Evolutionary conservation across 2,888 invertebrate genomes (phyloP), one percentile per base, ranked within the genome.

Genomic region (Ellobium chinense): DNA sequence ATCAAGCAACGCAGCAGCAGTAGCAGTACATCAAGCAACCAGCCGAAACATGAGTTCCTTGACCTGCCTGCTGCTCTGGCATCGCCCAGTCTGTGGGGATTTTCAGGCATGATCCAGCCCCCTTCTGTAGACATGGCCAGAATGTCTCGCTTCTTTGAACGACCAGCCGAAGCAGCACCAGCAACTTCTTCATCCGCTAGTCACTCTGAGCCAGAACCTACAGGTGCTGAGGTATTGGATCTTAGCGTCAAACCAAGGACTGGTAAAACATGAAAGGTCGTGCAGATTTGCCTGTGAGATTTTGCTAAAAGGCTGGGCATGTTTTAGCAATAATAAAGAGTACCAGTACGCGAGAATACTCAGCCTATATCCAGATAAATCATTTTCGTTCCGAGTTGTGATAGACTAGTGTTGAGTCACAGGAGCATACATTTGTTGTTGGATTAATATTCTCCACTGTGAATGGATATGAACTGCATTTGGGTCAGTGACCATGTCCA

Each of bases 91-190:
- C 29, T 82, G 56, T 78, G 76, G 82, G 80, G 80, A 72, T 63
- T 69, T 56, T 76, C 81, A 7, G 63, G 79, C 21, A 65, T 73
- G 66, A 66, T 81, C 46, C 81, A 78, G 18, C 72, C 81, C 0
- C 80, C 78, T 7, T 70, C 81, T 29, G 73, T 80, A 46, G 83
- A 83, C 29, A 72, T 80, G 69, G 73, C 78, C 12, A 74, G 79
- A 46, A 81, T 83, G 77, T 79, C 83, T 73, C 81, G 81, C 27
- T 82, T 75, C 77, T 80, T 73, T 73, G 74, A 79, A 29, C 76
- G 75, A 24, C 80, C 68, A 27, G 27, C 29, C n/a, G 80, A 75
- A 75, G 62, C 75, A 24, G 24, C 80, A 34, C 39, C 80, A 3
- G 31, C 79, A 37, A 56, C 79, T 14, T 65, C 80, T 39, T 56